Evolutionary conservation across 2,113 vertebrate species (phyloP), one percentile per base, ranked within the genome.

Genomic region (Saccopteryx leptura): DNA sequence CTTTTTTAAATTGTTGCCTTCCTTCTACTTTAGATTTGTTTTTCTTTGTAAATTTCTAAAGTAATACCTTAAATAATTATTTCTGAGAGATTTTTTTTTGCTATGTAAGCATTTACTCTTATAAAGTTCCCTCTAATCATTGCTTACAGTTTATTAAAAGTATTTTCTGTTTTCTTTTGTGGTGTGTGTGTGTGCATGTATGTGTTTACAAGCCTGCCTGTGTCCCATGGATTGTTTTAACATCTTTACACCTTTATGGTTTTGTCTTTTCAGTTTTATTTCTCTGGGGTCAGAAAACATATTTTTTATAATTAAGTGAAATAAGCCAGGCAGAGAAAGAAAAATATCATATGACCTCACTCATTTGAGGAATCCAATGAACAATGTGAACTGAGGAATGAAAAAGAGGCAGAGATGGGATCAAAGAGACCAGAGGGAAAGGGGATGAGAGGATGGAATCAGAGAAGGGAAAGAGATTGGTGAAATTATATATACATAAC

Each of bases 21-120:
- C 10, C 6, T 50, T 33, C 24, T 74, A 52, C 4, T 54, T 61
- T 79, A 21, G 31, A 56, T 33, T 56, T 76, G 56, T 90, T 9
- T 66, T 80, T 9, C 12, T 81, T 90, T 82, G 17, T 6, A 39
- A 69, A 81, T 90, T 93, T 93, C 54, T 86, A 33, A 92, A 5
- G 26, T 56, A 58, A 39, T 82, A 48, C 15, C 48, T 76, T 68
- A 75, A n/a, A 14, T 56, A 71, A 78, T 58, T 88, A 31, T 52
- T 84, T 52, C 69, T 65, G 12, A 88, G n/a, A 91, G 39, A 54
- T 1, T 63, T 83, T 81, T 12, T 84, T 86, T 18, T 46, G 91
- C 91, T 52, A 74, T 33, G 10, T n/a, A 81, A 90, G 24, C 46
- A 90, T 74, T 94, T 79, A 60, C 84, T 66, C 31, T 75, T 92